Conservation (phyloP, 2,888 invertebrate genomes). For the Tenthredo distinguenda region DNA sequence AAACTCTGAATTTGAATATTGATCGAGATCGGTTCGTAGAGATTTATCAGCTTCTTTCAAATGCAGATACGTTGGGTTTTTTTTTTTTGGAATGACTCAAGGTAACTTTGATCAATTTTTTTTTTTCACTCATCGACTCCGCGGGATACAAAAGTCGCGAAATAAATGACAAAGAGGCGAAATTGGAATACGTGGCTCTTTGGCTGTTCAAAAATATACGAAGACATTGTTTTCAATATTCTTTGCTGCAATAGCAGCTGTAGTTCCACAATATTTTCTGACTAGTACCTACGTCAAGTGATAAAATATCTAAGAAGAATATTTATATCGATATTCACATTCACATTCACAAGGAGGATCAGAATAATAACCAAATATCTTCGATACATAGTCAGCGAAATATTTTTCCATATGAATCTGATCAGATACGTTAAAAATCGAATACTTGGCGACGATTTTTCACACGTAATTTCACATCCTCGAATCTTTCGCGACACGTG, state of each 20-base stretch:
- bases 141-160: background rate
- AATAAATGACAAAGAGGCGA: background rate
- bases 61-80: background rate
- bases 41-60: background rate
- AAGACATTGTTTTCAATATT: background rate
- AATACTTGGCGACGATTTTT: slow-evolving; percentile 1
- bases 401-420: slow-evolving; percentile 1
- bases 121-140: background rate
- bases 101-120: too few species aligned
- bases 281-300: background rate
- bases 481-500: background rate
- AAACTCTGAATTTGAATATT: background rate
- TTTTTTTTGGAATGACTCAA: background rate
- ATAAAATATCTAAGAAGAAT: background rate
- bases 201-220: background rate
- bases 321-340: background rate
- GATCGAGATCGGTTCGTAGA: background rate
- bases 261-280: background rate
- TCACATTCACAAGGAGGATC: background rate
- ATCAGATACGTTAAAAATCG: background rate
- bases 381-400: background rate
- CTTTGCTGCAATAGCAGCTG: background rate
- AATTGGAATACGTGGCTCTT: background rate
- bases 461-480: background rate
- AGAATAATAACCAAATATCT: slow-evolving; percentile 6